phyloP scores from a whole-genome alignment of 1,140 invertebrate genomes.

The Spodoptera frugiperda region DNA sequence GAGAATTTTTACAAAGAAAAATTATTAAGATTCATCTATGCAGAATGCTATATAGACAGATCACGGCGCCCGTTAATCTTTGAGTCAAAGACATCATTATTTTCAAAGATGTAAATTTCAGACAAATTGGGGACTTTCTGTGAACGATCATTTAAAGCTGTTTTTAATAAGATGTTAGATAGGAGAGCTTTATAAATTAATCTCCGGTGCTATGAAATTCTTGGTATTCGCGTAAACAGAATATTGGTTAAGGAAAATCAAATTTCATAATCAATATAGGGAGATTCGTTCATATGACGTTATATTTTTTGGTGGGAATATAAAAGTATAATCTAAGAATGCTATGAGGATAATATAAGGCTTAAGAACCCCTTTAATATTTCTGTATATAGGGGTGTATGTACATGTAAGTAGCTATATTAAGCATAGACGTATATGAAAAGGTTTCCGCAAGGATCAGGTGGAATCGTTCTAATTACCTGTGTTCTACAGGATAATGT shows the following conservation, averaged over 20 bases:
- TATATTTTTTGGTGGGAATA: too few species aligned
- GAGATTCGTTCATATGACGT: not conserved
- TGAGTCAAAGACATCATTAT: conserved; percentile 15
- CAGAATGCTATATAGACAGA: conserved; percentile 16
- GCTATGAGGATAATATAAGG: too few species aligned
- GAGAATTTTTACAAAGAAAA: conserved; percentile 44
- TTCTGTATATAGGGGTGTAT: not conserved
- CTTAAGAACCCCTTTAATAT: not conserved
- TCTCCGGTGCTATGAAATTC: conserved; percentile 26
- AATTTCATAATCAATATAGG: not conserved
- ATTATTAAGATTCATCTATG: conserved; percentile 34
- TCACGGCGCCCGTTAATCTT: conserved; percentile 29
- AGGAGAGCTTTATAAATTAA: not conserved
- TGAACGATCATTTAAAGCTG: conserved; percentile 1
- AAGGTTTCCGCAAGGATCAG: conserved; percentile 43
- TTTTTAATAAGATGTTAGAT: conserved; percentile 18
- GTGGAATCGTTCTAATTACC: conserved; percentile 40
- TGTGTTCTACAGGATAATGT: conserved; percentile 36
- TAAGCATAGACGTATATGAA: conserved; percentile 31
- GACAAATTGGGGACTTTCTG: conserved; percentile 8
- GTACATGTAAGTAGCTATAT: conserved; percentile 1
- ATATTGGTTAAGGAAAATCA: not conserved
- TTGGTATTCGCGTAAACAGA: not conserved
- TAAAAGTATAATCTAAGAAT: too few species aligned
- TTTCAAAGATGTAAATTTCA: conserved; percentile 31